These are phyloP conservation scores for Mareca penelope DNA, from an alignment of 2,797 vertebrate genomes.

Conservation along the genomic window DNA sequence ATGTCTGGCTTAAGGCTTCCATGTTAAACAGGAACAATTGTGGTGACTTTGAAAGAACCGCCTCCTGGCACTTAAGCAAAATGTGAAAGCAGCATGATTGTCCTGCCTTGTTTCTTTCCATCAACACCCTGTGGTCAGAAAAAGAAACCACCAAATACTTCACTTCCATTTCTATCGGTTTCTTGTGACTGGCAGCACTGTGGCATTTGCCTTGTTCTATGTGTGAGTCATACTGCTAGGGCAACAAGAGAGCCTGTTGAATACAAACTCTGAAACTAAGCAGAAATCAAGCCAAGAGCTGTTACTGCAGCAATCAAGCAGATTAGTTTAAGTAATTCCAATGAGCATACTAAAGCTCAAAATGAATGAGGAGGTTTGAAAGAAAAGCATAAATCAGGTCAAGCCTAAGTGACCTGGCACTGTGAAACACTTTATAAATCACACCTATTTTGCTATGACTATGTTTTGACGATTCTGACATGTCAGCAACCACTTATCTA, in stretches of 20 bases:
- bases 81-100: conserved; percentile 36
- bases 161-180: conserved; percentile 51
- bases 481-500: not conserved
- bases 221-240: not conserved
- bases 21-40: conserved; percentile 48
- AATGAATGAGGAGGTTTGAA: not conserved
- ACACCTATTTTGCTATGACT: not conserved
- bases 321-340: conserved; percentile 44
- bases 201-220: conserved; percentile 33
- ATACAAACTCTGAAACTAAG: conserved; percentile 57
- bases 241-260: conserved; percentile 11
- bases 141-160: conserved; percentile 52
- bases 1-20: conserved; percentile 61
- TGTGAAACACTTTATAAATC: not conserved
- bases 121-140: conserved; percentile 43
- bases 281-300: conserved; percentile 32
- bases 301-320: conserved; percentile 42
- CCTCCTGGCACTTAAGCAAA: conserved; percentile 38
- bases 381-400: not conserved
- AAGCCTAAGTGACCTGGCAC: not conserved
- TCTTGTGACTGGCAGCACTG: conserved; percentile 44
- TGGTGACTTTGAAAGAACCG: conserved; percentile 35
- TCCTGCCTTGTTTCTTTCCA: conserved; percentile 57
- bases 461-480: not conserved
- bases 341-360: not conserved